Evolutionary conservation across 1,140 invertebrate genomes (phyloP), one percentile per base, ranked within the genome.

Genomic region (Calliphora vicina): DNA sequence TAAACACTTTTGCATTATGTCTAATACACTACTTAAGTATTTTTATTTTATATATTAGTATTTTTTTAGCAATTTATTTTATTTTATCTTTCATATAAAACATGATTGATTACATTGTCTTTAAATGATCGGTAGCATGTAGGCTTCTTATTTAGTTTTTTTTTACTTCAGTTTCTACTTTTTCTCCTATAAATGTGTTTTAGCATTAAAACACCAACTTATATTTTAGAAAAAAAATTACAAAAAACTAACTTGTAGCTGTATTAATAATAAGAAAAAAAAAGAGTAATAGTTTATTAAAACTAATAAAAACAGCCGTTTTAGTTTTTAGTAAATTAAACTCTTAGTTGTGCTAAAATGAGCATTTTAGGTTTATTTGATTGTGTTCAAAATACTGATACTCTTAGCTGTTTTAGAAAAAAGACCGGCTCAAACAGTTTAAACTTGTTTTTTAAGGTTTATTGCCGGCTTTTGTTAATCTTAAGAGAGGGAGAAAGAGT

Each of bases 41-140:
- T 12, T 3, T 50, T 50, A 13, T 17, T 50, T 50, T 50, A 43
- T 61, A 61, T 61, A 23, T 9, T 67, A 13, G 26, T 78, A 23
- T 78, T 78, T 43, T 23, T 78, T 78, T 78, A 20, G 74, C n/a
- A 43, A 78, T 78, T 78, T 78, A 78, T 78, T 78, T 78, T 76
- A 23, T 29, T 27, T 76, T 76, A 76, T 76, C 73, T 76, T 5
- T 74, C 71, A 26, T n/a, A 20, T 43, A 78, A 43, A 42, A 43
- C 35, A 45, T 78, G 74, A 78, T 78, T 78, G 74, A 78, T 78
- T 78, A 78, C 74, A 78, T 78, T 78, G 74, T 78, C 74, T 43
- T 26, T 78, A 78, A 78, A 78, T 78, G 74, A 78, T 78, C 74
- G 74, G 74, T 78, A 25, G 74, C 74, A 78, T 78, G 74, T 78